These are phyloP conservation scores for Atherinosoma microstoma DNA, from an alignment of 2,797 vertebrate species.

Conservation along the genomic window DNA sequence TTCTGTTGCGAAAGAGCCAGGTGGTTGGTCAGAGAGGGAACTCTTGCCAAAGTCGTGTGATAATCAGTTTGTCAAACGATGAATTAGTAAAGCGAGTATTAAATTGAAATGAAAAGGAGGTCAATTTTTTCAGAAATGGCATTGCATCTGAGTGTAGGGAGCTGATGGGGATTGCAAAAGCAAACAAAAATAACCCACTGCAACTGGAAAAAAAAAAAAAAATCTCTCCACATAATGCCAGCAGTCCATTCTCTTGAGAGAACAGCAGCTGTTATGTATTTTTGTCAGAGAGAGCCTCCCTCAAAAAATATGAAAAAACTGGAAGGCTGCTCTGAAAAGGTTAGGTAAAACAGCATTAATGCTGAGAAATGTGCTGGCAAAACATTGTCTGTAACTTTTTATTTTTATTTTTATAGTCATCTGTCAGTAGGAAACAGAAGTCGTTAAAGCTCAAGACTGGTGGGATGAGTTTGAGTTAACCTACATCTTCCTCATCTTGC, in stretches of 20 bases:
- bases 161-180: conserved; percentile 50
- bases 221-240: conserved; percentile 62
- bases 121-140: conserved; percentile 74
- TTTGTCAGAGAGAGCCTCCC: conserved; percentile 50
- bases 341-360: conserved; percentile 51
- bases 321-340: conserved; percentile 61
- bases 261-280: conserved; percentile 79
- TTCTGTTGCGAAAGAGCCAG: conserved; percentile 44
- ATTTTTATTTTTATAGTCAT: conserved; percentile 49
- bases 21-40: conserved; percentile 48
- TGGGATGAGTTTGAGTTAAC: conserved; percentile 37
- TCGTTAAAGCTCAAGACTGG: conserved; percentile 29
- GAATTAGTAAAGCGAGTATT: conserved; percentile 70
- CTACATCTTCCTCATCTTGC: conserved; percentile 46
- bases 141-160: conserved; percentile 57
- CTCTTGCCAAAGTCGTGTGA: conserved; percentile 40
- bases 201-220: conserved; percentile 76
- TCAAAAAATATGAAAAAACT: conserved; percentile 42
- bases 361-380: conserved; percentile 51
- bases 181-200: conserved; percentile 78
- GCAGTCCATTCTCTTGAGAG: conserved; percentile 73
- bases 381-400: conserved; percentile 43
- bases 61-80: conserved; percentile 52
- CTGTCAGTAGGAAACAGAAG: conserved; percentile 30
- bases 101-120: conserved; percentile 74